phyloP scores from a whole-genome alignment of 2,113 vertebrate species.

The Equus quagga region DNA sequence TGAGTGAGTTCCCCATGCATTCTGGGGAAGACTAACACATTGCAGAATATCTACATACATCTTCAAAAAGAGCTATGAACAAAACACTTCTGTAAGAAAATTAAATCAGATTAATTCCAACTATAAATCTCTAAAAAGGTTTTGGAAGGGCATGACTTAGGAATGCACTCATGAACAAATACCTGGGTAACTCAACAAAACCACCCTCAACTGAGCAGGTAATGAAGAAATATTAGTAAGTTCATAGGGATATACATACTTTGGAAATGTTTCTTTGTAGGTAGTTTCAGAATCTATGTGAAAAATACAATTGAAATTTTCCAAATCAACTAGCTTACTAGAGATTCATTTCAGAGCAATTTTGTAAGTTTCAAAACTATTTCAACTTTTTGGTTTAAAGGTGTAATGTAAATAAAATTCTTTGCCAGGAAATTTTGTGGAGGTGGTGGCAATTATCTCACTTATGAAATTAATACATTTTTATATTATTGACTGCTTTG shows the following conservation, averaged over 20 bases:
- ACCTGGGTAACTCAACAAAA: neutral
- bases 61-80: neutral
- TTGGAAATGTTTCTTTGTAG: neutral
- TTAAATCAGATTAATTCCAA: neutral
- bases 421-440: neutral
- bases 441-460: neutral
- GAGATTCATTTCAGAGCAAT: neutral
- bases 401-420: neutral
- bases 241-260: neutral
- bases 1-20: neutral
- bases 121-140: neutral
- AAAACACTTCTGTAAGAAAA: neutral
- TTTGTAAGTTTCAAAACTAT: neutral
- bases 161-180: neutral
- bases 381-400: neutral
- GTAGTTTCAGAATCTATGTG: conserved; percentile 2
- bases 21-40: neutral
- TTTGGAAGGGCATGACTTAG: neutral
- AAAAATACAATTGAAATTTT: neutral
- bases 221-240: neutral
- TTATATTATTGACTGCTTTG: neutral
- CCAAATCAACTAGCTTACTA: neutral
- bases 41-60: neutral
- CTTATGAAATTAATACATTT: conserved; percentile 17
- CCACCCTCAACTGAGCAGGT: neutral